phyloP scores from a whole-genome alignment of 2,113 vertebrate species.

The Varanus salvator region DNA sequence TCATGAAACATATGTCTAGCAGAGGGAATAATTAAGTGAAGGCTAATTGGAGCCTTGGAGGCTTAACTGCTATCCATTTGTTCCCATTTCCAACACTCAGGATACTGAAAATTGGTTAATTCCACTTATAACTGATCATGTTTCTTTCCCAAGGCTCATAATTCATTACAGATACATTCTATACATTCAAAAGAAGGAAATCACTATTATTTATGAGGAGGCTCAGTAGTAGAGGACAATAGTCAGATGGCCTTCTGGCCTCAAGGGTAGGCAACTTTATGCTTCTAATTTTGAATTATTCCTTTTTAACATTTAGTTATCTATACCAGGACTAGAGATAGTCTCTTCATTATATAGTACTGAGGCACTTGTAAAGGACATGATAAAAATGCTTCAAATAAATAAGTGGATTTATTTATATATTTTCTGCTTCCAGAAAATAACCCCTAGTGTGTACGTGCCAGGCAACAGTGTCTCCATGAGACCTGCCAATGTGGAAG shows the following conservation, averaged over 20 bases:
- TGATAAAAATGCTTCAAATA: too few relatives aligned
- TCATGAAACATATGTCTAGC: neutral
- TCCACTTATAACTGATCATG: neutral
- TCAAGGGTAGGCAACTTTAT: neutral
- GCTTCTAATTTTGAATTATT: neutral
- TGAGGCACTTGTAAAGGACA: too few relatives aligned
- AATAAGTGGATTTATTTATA: neutral
- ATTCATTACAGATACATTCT: neutral
- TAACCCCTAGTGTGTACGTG: constrained; percentile 38
- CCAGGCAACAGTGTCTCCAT: constrained; percentile 42
- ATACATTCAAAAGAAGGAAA: neutral
- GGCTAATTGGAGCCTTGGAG: neutral
- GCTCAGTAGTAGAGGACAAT: neutral
- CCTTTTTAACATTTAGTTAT: neutral
- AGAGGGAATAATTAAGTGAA: neutral
- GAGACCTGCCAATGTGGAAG: rapidly evolving
- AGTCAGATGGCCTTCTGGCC: neutral
- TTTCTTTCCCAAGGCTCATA: neutral
- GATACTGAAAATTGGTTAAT: neutral
- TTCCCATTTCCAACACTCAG: neutral
- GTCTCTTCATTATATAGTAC: too few relatives aligned
- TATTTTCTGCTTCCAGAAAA: neutral
- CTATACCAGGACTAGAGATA: neutral
- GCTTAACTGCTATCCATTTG: neutral
- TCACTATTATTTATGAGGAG: neutral